These are phyloP conservation scores for Hybos culiciformis DNA, from an alignment of 2,888 invertebrate genomes.

Conservation along the genomic window DNA sequence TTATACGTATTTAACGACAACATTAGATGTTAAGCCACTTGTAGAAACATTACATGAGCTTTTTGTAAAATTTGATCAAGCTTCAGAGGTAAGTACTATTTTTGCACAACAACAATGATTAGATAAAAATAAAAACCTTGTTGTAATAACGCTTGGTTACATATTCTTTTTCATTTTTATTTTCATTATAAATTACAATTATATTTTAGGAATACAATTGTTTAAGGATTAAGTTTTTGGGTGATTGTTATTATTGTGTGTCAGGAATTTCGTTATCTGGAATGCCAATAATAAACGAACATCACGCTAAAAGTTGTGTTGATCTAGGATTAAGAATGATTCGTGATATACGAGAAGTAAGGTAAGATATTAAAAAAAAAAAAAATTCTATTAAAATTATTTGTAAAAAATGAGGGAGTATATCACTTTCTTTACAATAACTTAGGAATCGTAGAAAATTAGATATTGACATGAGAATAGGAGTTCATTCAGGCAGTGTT, in stretches of 20 bases:
- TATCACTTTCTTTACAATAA: constrained; percentile 13
- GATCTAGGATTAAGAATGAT: constrained; percentile 89
- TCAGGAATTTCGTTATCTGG: constrained; percentile 89
- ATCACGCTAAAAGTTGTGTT: constrained; percentile 83
- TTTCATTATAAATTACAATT: not conserved
- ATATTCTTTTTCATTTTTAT: not conserved
- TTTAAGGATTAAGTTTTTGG: constrained; percentile 78
- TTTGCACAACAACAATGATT: not conserved
- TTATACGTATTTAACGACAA: constrained; percentile 64
- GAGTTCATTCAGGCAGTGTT: constrained; percentile 85
- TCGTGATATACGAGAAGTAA: constrained; percentile 67
- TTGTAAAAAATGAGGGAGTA: constrained; percentile 10
- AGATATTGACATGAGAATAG: constrained; percentile 91
- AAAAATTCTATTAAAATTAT: constrained; percentile 4
- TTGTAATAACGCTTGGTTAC: not conserved
- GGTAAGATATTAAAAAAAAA: constrained; percentile 35
- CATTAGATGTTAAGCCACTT: constrained; percentile 63
- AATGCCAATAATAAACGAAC: constrained; percentile 58
- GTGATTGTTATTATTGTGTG: constrained; percentile 90
- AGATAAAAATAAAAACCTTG: not conserved
- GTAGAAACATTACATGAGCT: constrained; percentile 81
- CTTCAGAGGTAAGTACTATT: constrained; percentile 55
- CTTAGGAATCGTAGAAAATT: constrained; percentile 60
- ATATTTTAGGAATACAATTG: constrained; percentile 50
- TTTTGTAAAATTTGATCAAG: constrained; percentile 82